phyloP scores from a whole-genome alignment of 2,888 invertebrate species.

The Eristalis arbustorum region DNA sequence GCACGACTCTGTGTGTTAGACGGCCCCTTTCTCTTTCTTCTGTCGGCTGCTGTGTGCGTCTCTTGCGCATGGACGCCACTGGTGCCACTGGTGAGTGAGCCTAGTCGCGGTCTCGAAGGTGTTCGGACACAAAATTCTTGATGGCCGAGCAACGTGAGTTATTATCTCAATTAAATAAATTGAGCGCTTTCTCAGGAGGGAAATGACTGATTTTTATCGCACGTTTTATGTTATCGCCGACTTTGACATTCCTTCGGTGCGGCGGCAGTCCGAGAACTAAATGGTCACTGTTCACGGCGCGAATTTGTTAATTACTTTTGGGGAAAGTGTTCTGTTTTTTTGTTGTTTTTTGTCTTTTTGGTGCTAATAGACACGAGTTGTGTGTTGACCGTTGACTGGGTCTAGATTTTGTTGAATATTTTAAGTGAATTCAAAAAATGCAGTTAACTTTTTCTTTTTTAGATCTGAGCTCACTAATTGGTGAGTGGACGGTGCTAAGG shows the following conservation, averaged over 20 bases:
- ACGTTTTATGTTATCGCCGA: conserved; percentile 31
- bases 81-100: neutral
- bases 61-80: conserved; percentile 45
- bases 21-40: neutral
- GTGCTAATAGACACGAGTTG: conserved; percentile 37
- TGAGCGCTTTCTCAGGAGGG: conserved; percentile 77
- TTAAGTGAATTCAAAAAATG: neutral
- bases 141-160: conserved; percentile 51
- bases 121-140: conserved; percentile 33
- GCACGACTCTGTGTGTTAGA: neutral
- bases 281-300: conserved; percentile 35
- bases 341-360: too few relatives aligned
- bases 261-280: neutral
- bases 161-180: conserved; percentile 76
- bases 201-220: conserved; percentile 70
- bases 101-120: conserved; percentile 43
- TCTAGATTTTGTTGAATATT: conserved; percentile 1
- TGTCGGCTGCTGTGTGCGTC: conserved; percentile 35
- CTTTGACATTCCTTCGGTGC: neutral
- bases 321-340: conserved; percentile 58
- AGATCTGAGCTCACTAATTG: neutral
- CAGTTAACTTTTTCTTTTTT: neutral
- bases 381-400: conserved; percentile 17
- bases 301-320: conserved; percentile 59
- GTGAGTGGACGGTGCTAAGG: neutral